These are phyloP conservation scores for Leptura quadrifasciata DNA, from an alignment of 2,888 invertebrate genomes.

Conservation along the genomic window DNA sequence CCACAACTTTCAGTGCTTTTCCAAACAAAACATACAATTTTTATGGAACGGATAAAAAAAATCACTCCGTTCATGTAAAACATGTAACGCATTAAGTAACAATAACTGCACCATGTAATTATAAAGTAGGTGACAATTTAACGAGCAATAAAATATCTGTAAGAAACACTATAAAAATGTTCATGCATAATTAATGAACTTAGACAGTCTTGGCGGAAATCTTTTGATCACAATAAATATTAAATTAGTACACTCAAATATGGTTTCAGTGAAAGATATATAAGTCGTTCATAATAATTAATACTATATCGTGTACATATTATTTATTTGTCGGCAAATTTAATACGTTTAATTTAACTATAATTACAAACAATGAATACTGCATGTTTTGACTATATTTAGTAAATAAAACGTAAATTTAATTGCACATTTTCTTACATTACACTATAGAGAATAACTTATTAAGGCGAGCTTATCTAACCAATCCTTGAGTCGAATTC, in stretches of 20 bases:
- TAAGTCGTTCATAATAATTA: not conserved
- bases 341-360: not conserved
- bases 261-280: not conserved
- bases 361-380: not conserved
- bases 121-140: not conserved
- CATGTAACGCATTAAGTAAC: not conserved
- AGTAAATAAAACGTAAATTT: too few relatives aligned
- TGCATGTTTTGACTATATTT: too few relatives aligned
- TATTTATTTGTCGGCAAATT: not conserved
- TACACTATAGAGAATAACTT: too few relatives aligned
- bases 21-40: not conserved
- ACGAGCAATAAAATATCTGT: not conserved
- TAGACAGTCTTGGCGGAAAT: not conserved
- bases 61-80: not conserved
- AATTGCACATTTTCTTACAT: too few relatives aligned
- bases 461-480: too few relatives aligned
- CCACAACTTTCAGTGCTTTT: not conserved
- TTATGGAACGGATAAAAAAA: too few relatives aligned
- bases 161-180: not conserved
- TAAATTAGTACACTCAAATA: not conserved
- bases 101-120: not conserved
- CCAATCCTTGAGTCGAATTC: too few relatives aligned
- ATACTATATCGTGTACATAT: not conserved
- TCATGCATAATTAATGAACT: not conserved
- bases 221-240: not conserved